Evolutionary conservation across 2,113 vertebrate genomes (phyloP).

Genomic region (Malurus alboscapulatus): DNA sequence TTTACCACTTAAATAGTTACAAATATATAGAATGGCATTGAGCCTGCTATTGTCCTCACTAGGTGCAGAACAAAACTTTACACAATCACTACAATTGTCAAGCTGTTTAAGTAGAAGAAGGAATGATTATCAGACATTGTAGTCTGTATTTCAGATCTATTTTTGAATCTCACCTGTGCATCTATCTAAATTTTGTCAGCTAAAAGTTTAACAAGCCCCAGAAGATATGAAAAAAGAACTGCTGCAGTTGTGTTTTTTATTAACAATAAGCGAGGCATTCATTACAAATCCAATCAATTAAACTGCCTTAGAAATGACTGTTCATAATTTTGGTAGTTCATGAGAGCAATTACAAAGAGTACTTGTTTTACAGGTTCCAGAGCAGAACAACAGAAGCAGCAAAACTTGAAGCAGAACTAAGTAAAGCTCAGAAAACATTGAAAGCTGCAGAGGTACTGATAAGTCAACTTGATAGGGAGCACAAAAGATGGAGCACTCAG

Average conservation of each 20-base stretch:
- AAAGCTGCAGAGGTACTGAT: slow-evolving; percentile 89
- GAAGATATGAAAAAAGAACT: not conserved
- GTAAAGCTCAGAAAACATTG: slow-evolving; percentile 91
- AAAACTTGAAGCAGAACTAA: slow-evolving; percentile 92
- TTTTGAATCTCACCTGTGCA: not conserved
- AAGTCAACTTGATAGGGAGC: slow-evolving; percentile 90
- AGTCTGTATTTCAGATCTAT: not conserved
- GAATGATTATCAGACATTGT: not conserved
- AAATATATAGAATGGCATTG: not conserved
- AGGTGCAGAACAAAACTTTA: not conserved
- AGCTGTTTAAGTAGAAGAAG: not conserved
- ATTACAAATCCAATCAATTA: not conserved
- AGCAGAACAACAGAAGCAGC: slow-evolving; percentile 91
- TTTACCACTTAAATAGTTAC: not conserved
- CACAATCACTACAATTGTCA: not conserved
- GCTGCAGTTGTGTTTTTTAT: not conserved
- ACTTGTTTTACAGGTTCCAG: slow-evolving; percentile 84
- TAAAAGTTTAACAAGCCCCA: not conserved
- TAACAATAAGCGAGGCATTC: not conserved
- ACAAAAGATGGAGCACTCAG: slow-evolving; percentile 93
- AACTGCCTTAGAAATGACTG: not conserved
- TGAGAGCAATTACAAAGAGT: not conserved
- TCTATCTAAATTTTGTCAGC: not conserved
- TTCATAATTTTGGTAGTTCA: not conserved
- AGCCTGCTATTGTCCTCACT: not conserved